A percentile compares a stretch with the other conserved stretches of the same genome.
Evolutionary conservation across 1,140 invertebrate species (phyloP).

Genomic region (Trachelipus rathkii): DNA sequence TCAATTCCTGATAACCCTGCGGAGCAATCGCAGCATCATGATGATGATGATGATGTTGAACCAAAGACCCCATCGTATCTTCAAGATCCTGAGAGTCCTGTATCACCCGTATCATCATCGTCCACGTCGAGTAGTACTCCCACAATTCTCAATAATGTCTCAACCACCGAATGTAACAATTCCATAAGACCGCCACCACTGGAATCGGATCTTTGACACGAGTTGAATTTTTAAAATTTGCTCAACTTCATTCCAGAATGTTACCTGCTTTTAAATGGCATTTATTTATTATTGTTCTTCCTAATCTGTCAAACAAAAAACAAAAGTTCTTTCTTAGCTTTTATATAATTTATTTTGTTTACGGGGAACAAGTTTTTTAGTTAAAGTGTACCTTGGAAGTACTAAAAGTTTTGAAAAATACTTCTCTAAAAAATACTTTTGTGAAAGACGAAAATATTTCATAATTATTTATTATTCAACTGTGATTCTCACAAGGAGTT

Average conservation of each 20-base stretch:
- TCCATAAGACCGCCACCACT: conserved; percentile 26
- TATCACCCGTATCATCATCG: not conserved
- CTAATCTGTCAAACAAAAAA: too few species aligned
- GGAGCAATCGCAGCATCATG: not conserved
- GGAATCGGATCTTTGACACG: conserved; percentile 36
- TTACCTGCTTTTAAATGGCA: conserved; percentile 20
- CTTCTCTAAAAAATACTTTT: too few species aligned
- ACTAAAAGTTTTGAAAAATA: too few species aligned
- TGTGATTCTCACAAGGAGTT: not conserved
- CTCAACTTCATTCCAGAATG: conserved; percentile 2
- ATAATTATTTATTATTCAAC: not conserved
- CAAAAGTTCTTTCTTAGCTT: too few species aligned
- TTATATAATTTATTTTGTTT: too few species aligned
- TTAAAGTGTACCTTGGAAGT: too few species aligned
- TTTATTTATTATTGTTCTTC: not conserved
- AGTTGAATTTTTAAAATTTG: conserved; percentile 1
- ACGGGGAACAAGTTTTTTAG: too few species aligned
- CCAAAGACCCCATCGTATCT: not conserved
- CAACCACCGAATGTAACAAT: not conserved
- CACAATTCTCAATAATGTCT: not conserved
- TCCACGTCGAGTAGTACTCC: not conserved
- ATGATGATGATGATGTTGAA: conserved; percentile 12
- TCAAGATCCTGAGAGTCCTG: not conserved
- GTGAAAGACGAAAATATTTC: too few species aligned
- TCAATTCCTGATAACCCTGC: not conserved